phyloP scores from a whole-genome alignment of 2,113 vertebrate species.

The Notothenia rossii region DNA sequence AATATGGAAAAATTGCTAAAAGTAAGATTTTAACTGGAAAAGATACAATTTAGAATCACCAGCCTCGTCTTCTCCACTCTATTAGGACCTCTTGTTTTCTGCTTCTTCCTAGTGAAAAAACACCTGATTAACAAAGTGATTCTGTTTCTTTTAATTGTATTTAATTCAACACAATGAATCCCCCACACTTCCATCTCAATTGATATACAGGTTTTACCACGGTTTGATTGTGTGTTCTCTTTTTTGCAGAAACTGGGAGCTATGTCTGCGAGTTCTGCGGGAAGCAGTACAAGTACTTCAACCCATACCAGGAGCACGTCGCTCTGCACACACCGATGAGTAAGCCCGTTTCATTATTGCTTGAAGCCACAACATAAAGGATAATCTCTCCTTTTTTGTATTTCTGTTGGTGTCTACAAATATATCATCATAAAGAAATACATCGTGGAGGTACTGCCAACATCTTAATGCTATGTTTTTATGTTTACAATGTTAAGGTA shows the following conservation, averaged over 20 bases:
- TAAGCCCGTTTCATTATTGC: conserved; percentile 71
- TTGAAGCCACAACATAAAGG: background rate
- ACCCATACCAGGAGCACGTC: conserved; percentile 98
- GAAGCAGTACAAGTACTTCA: conserved; percentile 99
- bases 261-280: conserved; percentile 98
- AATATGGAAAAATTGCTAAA: conserved; percentile 28
- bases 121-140: too few relatives aligned
- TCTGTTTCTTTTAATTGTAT: background rate
- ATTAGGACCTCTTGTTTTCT: conserved; percentile 27
- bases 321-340: conserved; percentile 97
- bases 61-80: conserved; percentile 26
- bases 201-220: conserved; percentile 11
- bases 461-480: background rate
- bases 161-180: conserved; percentile 41
- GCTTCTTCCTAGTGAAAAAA: conserved; percentile 29
- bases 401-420: background rate
- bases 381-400: too few relatives aligned
- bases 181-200: conserved; percentile 24
- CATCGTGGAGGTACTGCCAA: background rate
- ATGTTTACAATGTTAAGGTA: background rate
- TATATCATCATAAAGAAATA: background rate
- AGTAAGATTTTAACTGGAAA: background rate
- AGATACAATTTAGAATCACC: conserved; percentile 27
- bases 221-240: conserved; percentile 50
- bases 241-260: conserved; percentile 93